Evolutionary conservation across 2,797 vertebrate genomes (phyloP), one percentile per base, ranked within the genome.

Genomic region (Synanceia verrucosa): DNA sequence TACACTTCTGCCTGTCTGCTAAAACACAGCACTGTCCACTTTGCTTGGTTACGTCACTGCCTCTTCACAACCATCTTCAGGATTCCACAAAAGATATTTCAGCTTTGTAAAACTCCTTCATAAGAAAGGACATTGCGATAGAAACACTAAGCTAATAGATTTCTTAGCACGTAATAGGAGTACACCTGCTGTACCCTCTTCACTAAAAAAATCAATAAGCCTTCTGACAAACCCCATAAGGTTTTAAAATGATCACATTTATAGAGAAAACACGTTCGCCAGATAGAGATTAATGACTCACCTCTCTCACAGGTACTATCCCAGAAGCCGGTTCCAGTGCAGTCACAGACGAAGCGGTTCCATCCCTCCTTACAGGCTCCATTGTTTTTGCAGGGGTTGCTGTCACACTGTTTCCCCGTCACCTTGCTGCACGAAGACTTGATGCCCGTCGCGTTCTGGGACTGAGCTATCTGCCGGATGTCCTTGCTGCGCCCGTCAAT

Each of bases 271-370:
- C 31, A 41, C 50, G 58, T 36, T 6, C 55, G 26, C 8, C 3
- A 21, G 6, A 43, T 2, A 29, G 21, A 48, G 33, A 31, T 34
- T 50, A 72, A 24, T 6, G 13, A 62, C 4, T 94, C 72, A 99
- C 97, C 97, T 92, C 96, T 93, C 41, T 98, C 97, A 24, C 97
- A 99, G 5, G 96, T 97, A 62, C 95, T 94, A 0, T 96, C 96
- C 97, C 97, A 99, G 69, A 95, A 97, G 65, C 97, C 97, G 0
- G 96, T 96, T 60, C 96, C 96, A 0, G 96, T 98, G 70, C 97
- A 99, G 91, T 99, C 97, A 0, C 97, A 99, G 70, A 99, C 92
- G 86, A 96, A 99, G 78, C 97, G 96, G 91, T 99, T 99, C 97
- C 97, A 99, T 23, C 97, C 97, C 0, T 99, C 97, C 83, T 97